Evolutionary conservation across 2,113 vertebrate species (phyloP).

Genomic region (Hippolais icterina): DNA sequence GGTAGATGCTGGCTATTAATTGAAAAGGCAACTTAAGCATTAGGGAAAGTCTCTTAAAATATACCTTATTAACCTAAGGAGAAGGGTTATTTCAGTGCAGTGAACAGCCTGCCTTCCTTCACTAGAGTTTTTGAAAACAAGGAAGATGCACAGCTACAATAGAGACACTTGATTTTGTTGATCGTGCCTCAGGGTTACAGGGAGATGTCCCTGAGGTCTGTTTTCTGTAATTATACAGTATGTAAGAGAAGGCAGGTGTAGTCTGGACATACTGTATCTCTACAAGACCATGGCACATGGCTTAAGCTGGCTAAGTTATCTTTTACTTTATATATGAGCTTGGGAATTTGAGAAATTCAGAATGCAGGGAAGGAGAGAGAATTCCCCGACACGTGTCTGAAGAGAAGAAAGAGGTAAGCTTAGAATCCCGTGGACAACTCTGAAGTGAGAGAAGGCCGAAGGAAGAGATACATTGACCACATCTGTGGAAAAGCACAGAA

Average conservation of each 20-base stretch:
- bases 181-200: background rate
- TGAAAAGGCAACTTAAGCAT: background rate
- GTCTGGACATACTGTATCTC: background rate
- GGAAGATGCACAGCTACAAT: background rate
- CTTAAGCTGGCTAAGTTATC: background rate
- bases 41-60: background rate
- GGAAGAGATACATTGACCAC: background rate
- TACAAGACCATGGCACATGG: fast-evolving
- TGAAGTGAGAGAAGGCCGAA: background rate
- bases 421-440: background rate
- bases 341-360: background rate
- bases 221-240: background rate
- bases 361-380: background rate
- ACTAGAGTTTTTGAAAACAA: background rate
- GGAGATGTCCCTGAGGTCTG: background rate
- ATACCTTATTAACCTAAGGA: background rate
- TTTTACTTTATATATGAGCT: background rate
- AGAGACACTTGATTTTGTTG: background rate
- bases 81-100: background rate
- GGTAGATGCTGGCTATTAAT: background rate
- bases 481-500: background rate
- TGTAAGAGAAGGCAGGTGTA: background rate
- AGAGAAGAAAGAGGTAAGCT: background rate
- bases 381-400: background rate
- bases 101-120: background rate